Conservation (phyloP, 2,113 vertebrate species). For the Chaetorhynchus papuensis region DNA sequence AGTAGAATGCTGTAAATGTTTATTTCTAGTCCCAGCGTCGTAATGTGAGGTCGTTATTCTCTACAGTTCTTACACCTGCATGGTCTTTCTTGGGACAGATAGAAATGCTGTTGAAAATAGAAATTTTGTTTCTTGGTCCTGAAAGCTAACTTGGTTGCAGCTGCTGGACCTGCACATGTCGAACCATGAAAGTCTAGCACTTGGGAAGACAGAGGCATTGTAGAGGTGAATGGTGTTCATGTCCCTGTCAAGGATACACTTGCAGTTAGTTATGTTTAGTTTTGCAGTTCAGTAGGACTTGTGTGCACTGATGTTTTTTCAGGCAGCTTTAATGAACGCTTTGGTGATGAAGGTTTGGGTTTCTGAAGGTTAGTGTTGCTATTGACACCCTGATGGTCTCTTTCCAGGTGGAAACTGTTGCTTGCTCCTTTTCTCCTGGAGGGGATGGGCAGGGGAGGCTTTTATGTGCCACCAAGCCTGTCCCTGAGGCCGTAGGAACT, state of each 20-base stretch:
- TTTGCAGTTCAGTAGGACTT: background rate
- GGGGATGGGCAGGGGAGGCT: background rate
- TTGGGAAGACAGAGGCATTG: background rate
- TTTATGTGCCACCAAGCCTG: background rate
- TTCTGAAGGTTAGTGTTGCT: background rate
- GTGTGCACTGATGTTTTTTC: background rate
- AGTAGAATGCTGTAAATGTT: background rate
- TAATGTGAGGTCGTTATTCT: background rate
- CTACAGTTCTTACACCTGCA: background rate
- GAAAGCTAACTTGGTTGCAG: background rate
- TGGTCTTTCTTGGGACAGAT: background rate
- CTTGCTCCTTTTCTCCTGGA: background rate
- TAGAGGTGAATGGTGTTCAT: background rate
- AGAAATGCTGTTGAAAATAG: background rate
- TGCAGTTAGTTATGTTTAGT: background rate
- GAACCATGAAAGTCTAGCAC: background rate
- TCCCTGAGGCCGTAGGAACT: background rate
- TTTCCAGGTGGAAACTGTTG: background rate
- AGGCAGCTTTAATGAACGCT: background rate
- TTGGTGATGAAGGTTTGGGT: background rate
- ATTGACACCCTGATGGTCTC: background rate
- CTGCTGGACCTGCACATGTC: background rate
- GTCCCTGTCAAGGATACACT: background rate
- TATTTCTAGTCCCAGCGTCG: background rate
- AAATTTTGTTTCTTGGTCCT: background rate